These are phyloP conservation scores for Metacarcinus magister DNA, from an alignment of 2,888 invertebrate genomes.

Conservation along the genomic window DNA sequence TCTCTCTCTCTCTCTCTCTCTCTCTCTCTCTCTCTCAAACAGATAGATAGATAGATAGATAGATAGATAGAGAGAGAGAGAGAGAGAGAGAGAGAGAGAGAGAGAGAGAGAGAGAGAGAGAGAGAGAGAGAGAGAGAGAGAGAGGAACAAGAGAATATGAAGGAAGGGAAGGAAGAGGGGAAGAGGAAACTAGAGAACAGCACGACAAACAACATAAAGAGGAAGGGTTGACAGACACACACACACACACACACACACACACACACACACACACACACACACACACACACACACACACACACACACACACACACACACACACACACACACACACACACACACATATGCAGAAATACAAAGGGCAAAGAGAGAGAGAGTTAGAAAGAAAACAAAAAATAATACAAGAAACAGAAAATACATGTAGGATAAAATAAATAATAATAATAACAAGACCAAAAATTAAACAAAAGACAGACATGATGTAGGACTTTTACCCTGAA, in stretches of 20 bases:
- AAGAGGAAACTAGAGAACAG: background rate
- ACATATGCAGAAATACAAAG: background rate
- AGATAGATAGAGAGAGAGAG: no score
- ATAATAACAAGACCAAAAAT: no score
- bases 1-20: background rate
- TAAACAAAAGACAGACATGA: no score
- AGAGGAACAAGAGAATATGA: no score
- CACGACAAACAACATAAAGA: background rate
- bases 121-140: background rate
- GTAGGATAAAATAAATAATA: no score
- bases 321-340: conserved; percentile 37
- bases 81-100: conserved; percentile 12
- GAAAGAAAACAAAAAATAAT: background rate
- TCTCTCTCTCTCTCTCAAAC: no score
- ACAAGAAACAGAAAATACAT: background rate
- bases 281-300: conserved; percentile 44
- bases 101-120: background rate
- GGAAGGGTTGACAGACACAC: background rate
- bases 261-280: conserved; percentile 21
- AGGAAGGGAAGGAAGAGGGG: background rate
- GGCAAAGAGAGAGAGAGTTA: background rate
- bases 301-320: conserved; percentile 29
- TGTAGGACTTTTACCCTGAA: no score
- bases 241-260: conserved; percentile 41
- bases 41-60: no score